Percentiles rank a stretch among this genome's conserved stretches.
Conservation (phyloP, 2,797 vertebrate species). For the Sebastes steindachneri region DNA sequence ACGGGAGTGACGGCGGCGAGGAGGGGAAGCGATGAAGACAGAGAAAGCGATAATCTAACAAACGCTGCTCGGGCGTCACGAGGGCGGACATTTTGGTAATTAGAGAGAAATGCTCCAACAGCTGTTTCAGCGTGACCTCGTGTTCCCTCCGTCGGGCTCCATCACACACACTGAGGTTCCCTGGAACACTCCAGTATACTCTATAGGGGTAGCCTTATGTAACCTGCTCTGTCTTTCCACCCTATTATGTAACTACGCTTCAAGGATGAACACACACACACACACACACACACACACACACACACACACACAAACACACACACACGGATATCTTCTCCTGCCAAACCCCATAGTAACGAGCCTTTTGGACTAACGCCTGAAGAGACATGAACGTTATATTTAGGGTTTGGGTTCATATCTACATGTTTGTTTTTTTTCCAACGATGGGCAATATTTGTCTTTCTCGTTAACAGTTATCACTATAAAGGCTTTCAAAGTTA, state of each 20-base stretch:
- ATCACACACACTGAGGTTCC: conserved; percentile 9
- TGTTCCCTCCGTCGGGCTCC: conserved; percentile 16
- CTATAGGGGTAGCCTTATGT: conserved; percentile 44
- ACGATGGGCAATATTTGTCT: too few species aligned
- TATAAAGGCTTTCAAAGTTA: too few species aligned
- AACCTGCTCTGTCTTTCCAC: conserved; percentile 52
- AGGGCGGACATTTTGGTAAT: conserved; percentile 44
- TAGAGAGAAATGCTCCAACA: conserved; percentile 49
- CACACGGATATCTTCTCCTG: background rate
- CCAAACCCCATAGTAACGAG: background rate
- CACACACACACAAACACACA: conserved; percentile 14
- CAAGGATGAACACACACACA: conserved; percentile 43
- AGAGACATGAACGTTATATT: background rate
- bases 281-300: conserved; percentile 4
- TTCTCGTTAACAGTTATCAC: too few species aligned
- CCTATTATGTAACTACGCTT: conserved; percentile 56
- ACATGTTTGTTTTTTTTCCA: too few species aligned
- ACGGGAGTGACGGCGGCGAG: background rate
- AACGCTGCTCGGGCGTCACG: background rate
- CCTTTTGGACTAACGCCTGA: too few species aligned
- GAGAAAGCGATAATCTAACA: conserved; percentile 4
- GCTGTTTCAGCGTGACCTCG: conserved; percentile 57
- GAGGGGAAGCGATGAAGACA: background rate
- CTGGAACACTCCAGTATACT: background rate
- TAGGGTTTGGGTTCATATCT: too few species aligned